Conservation (phyloP, 1,140 invertebrate genomes). For the Drosophila kurseongensis region DNA sequence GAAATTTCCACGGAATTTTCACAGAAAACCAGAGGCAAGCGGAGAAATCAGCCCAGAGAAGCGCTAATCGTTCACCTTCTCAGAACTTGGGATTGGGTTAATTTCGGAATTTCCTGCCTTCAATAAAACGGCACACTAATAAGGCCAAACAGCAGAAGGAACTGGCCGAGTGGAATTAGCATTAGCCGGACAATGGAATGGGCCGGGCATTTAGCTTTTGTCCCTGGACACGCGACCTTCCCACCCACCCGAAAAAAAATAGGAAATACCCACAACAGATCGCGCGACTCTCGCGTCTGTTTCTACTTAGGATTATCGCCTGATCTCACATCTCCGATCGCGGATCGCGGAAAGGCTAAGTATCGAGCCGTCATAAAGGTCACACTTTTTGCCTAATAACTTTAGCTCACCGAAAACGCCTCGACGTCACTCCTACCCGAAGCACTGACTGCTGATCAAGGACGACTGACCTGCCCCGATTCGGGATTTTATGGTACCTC, state of each 20-base stretch:
- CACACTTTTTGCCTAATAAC: conserved; percentile 74
- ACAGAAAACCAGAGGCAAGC: conserved; percentile 49
- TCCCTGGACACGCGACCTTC: conserved; percentile 73
- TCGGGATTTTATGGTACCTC: conserved; percentile 35
- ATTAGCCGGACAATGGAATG: conserved; percentile 69
- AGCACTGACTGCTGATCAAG: conserved; percentile 73
- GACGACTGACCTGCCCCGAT: conserved; percentile 20
- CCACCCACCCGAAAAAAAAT: conserved; percentile 7
- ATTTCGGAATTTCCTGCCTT: conserved; percentile 67
- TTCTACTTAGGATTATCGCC: conserved; percentile 63
- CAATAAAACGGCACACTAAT: conserved; percentile 73
- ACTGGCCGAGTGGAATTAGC: conserved; percentile 63
- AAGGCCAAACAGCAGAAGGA: conserved; percentile 68
- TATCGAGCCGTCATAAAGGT: conserved; percentile 55
- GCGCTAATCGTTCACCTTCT: conserved; percentile 69
- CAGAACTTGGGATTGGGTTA: conserved; percentile 72
- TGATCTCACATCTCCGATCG: conserved; percentile 32
- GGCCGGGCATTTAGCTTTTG: conserved; percentile 72
- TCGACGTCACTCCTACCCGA: conserved; percentile 76
- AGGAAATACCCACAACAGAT: conserved; percentile 63
- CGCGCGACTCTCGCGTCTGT: conserved; percentile 53
- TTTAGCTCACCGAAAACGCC: conserved; percentile 79
- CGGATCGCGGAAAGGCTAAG: conserved; percentile 26
- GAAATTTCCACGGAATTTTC: conserved; percentile 78
- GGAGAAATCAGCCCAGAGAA: conserved; percentile 12